Conservation (phyloP, 1,140 invertebrate species). For the Drosophila subpulchrella region DNA sequence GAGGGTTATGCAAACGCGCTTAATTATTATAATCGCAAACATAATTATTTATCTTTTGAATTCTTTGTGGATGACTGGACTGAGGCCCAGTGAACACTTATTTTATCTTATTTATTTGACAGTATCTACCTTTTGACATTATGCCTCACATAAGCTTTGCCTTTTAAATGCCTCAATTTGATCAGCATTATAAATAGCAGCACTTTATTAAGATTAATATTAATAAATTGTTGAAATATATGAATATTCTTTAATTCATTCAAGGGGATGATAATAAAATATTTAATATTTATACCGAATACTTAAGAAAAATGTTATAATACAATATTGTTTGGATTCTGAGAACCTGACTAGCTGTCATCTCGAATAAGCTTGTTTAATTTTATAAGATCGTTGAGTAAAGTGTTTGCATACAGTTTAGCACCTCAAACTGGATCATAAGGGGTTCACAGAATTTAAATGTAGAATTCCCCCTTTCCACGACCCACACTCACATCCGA, state of each 20-base stretch:
- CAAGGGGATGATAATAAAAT: neutral
- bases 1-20: conserved; percentile 23
- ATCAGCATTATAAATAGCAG: neutral
- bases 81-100: neutral
- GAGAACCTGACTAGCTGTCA: conserved; percentile 23
- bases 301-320: neutral
- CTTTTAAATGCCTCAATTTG: neutral
- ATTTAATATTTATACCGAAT: neutral
- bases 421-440: conserved; percentile 28
- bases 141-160: neutral
- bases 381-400: conserved; percentile 11
- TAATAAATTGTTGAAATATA: neutral
- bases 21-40: conserved; percentile 9
- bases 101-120: conserved; percentile 1
- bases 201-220: neutral
- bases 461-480: neutral
- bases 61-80: conserved; percentile 25
- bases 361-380: conserved; percentile 1
- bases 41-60: conserved; percentile 27
- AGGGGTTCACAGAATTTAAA: conserved; percentile 39
- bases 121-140: neutral
- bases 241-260: neutral
- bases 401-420: conserved; percentile 13
- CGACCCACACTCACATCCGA: conserved; percentile 21
- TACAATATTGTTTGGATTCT: conserved; percentile 2